Evolutionary conservation across 2,888 invertebrate species (phyloP), one percentile per base, ranked within the genome.

Genomic region (Ceramica pisi): DNA sequence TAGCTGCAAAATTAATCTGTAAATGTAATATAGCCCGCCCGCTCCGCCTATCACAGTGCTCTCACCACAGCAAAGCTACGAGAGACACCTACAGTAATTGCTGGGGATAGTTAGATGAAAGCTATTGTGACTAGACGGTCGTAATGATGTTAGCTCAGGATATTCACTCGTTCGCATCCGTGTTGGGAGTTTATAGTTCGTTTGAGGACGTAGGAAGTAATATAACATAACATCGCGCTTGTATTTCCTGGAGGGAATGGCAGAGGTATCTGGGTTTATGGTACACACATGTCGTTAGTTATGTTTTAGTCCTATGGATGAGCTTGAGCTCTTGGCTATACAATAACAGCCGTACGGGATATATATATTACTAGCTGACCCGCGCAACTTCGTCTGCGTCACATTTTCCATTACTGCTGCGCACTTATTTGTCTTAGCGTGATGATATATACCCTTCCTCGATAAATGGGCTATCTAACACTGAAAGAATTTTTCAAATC

Each of bases 31-130:
- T 41, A 41, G 5, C 14, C 14, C 14, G 6, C 41, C 53, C 81
- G 84, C 83, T 78, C 2, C 46, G n/a, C 41, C 23, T 10, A 38
- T 14, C 59, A 73, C 78, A 6, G 21, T 67, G 51, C 9, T 0
- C 16, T 2, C 12, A 61, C 55, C 51, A 51, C 21, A 48, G 19
- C 53, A 48, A 41, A 81, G 73, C 75, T 59, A 68, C 74, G 72
- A 62, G 74, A 81, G 82, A 77, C 83, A 86, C 82, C 85, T 75
- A 73, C 79, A 72, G 82, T 86, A 86, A 86, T 86, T 85, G 81
- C 84, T 75, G 48, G 80, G 71, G 81, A 86, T 85, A 82, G 85
- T 83, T 82, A 78, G 82, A 82, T 77, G 84, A 84, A 75, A 78
- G 81, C 85, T 79, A 85, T 86, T 86, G 84, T 80, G 78, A 75